Percentiles rank a stretch among this genome's conserved stretches.
phyloP scores from a whole-genome alignment of 2,113 vertebrate genomes.

The Bos javanicus region DNA sequence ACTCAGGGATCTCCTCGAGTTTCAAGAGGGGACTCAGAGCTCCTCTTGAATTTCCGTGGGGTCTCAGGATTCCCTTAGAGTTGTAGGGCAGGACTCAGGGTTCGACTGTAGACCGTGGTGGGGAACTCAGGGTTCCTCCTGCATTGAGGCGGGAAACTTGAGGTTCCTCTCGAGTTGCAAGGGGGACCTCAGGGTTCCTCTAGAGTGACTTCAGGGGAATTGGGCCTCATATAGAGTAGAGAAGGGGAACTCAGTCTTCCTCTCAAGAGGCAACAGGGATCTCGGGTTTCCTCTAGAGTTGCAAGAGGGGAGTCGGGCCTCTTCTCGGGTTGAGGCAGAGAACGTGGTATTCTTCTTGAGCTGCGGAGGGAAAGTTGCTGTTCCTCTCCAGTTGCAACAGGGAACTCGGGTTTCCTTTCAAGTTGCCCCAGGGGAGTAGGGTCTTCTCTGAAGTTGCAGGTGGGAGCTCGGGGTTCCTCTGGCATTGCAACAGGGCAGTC shows the following conservation, averaged over 20 bases:
- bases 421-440: background rate
- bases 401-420: accelerated
- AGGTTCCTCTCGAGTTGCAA: background rate
- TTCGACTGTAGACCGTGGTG: accelerated
- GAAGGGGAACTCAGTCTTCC: background rate
- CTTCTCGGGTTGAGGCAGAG: background rate
- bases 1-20: background rate
- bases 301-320: background rate
- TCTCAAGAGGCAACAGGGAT: background rate
- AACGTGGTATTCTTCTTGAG: background rate
- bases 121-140: background rate
- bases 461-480: background rate
- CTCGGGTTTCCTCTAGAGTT: background rate
- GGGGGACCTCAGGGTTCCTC: background rate
- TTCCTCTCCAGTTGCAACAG: background rate
- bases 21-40: background rate
- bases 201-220: background rate
- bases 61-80: accelerated
- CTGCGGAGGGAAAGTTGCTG: background rate
- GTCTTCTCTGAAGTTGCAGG: background rate
- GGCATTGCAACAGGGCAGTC: background rate
- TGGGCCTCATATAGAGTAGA: background rate
- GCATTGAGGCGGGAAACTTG: background rate
- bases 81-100: background rate
- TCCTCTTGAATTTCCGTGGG: accelerated